Percentiles rank a stretch among this genome's conserved stretches.
These are phyloP conservation scores for Aphaenogaster ashmeadi DNA, from an alignment of 1,140 invertebrate species.

Conservation along the genomic window DNA sequence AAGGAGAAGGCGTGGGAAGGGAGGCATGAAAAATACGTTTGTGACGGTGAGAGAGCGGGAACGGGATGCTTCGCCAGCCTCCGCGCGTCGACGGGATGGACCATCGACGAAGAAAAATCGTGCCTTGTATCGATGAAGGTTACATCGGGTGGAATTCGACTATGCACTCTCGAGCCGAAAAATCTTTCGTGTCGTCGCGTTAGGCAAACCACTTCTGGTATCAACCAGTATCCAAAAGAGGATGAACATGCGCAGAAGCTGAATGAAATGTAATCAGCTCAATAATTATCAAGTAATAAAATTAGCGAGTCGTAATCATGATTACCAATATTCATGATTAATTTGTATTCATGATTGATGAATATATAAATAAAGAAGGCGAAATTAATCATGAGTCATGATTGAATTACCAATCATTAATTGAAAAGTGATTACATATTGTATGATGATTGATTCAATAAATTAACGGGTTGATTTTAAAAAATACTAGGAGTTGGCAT, in stretches of 20 bases:
- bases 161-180: constrained; percentile 53
- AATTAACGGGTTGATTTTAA: neutral
- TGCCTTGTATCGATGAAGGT: constrained; percentile 75
- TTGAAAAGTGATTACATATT: constrained; percentile 7
- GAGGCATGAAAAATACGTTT: constrained; percentile 77
- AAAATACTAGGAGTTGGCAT: neutral
- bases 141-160: constrained; percentile 60
- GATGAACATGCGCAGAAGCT: neutral
- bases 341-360: constrained; percentile 32
- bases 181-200: constrained; percentile 45
- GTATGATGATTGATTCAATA: neutral
- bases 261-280: constrained; percentile 2
- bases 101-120: constrained; percentile 47
- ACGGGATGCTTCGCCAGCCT: constrained; percentile 7
- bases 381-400: neutral
- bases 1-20: constrained; percentile 9
- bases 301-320: neutral
- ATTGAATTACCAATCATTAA: constrained; percentile 3
- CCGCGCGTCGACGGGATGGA: neutral
- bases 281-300: constrained; percentile 2
- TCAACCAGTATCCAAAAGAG: neutral
- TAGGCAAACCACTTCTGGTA: neutral
- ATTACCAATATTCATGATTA: constrained; percentile 4
- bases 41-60: constrained; percentile 38
- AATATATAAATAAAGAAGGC: neutral